Percentiles rank a stretch among this genome's conserved stretches.
Conservation (phyloP, 2,113 vertebrate genomes). For the Trichechus manatus region DNA sequence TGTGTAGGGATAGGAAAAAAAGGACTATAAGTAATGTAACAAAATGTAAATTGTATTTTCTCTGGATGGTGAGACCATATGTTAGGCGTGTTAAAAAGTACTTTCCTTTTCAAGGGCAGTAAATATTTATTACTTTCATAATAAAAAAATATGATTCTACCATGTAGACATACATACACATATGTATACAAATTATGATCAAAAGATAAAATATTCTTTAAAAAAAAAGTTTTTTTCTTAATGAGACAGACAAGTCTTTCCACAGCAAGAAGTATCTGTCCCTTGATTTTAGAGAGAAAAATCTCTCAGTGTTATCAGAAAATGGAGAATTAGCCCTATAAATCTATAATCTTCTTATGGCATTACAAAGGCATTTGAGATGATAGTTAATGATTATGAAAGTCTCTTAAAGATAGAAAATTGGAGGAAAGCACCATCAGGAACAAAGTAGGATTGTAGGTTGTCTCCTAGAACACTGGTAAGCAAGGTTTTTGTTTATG, state of each 20-base stretch:
- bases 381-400: slow-evolving; percentile 16
- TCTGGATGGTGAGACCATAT: neutral
- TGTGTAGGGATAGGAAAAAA: neutral
- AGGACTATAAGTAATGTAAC: neutral
- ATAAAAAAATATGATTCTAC: neutral
- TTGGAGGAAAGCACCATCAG: neutral
- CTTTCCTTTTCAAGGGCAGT: neutral
- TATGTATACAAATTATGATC: neutral
- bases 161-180: neutral
- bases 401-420: slow-evolving; percentile 4
- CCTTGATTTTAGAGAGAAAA: neutral
- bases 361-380: neutral
- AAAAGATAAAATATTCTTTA: neutral
- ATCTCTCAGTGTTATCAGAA: slow-evolving; percentile 33
- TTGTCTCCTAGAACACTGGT: neutral
- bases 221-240: slow-evolving; percentile 26
- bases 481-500: neutral
- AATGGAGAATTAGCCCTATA: slow-evolving; percentile 8
- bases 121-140: neutral
- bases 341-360: slow-evolving; percentile 11
- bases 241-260: neutral
- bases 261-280: neutral
- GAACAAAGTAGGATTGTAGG: neutral
- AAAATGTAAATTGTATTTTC: slow-evolving; percentile 25
- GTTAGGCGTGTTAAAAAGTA: neutral